Base-by-base conservation (phyloP, 2,888 invertebrate species). In the Callosobruchus maculatus region DNA sequence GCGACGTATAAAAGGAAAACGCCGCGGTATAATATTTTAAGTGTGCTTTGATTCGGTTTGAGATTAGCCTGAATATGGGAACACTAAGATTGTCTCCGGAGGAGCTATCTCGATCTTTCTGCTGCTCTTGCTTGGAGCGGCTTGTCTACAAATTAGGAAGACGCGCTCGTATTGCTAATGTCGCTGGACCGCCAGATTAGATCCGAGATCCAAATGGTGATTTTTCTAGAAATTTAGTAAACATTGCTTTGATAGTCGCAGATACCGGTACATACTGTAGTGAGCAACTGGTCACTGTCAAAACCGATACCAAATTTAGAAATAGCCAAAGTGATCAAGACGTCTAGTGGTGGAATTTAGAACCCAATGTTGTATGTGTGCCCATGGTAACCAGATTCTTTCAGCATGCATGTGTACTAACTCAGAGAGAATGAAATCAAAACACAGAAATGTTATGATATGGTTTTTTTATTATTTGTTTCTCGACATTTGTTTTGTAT, bases 1-100 rank as follows among this genome's bases (percentile, higher is more conserved):
- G 77, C 75, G 70, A 73, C 3, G 79, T 79, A 80, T 78, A 79
- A 78, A 76, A 80, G 78, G 77, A 76, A 79, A 79, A 73, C 72
- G 78, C 78, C 78, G 78, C 78, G 77, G 71, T 77, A 76, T 79
- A 78, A 80, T 80, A 80, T 80, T 80, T 81, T 80, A 80, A 78
- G 74, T 79, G 77, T 77, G 78, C 79, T 79, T 81, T 77, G 79
- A 80, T 81, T 78, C 75, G 74, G 76, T 75, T 78, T 72, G 75
- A 79, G 81, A 81, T 81, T 80, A 80, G 72, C 68, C 76, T 76
- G 79, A 78, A 79, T 79, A 79, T 79, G 76, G 76, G 76, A 76
- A 75, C 75, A 74, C 73, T 72, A 74, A 74, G 75, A 74, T 71
- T 72, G 73, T 20, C 26, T 71, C 30, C 21, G 21, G 21, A 68